Evolutionary conservation across 2,797 vertebrate genomes (phyloP).

Genomic region (Danio albolineatus): DNA sequence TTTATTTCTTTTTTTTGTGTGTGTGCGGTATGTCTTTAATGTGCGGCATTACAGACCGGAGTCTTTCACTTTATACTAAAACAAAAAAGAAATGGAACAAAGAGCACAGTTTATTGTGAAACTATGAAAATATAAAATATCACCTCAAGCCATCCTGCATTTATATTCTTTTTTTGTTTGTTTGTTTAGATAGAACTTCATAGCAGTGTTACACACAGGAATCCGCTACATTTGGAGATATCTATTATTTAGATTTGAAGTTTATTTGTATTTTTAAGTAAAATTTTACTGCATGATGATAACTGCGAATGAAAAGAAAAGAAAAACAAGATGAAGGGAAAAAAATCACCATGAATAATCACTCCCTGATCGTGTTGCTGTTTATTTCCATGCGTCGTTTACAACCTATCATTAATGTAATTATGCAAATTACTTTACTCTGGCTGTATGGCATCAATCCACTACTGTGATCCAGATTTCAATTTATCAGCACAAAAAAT

Average conservation of each 20-base stretch:
- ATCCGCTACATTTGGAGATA: background rate
- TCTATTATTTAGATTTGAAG: background rate
- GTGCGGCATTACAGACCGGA: background rate
- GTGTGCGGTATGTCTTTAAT: conserved; percentile 9
- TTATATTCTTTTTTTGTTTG: no score
- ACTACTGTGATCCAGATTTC: background rate
- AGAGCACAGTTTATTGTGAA: conserved; percentile 9
- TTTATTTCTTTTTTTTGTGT: conserved; percentile 4
- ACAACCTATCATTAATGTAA: background rate
- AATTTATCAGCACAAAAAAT: background rate
- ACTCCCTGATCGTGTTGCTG: background rate
- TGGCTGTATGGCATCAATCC: background rate
- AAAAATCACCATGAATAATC: background rate
- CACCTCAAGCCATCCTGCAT: conserved; percentile 22
- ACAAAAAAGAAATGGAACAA: conserved; percentile 4
- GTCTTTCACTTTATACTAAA: conserved; percentile 6
- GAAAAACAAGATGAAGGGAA: background rate
- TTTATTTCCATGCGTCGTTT: background rate
- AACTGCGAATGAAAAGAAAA: background rate
- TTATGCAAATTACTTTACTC: background rate
- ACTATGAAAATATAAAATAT: conserved; percentile 27
- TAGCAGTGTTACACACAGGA: background rate
- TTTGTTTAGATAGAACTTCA: background rate
- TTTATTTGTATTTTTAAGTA: no score
- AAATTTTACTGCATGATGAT: background rate